These are phyloP conservation scores for Aricia agestis DNA, from an alignment of 1,140 invertebrate species.

Conservation along the genomic window DNA sequence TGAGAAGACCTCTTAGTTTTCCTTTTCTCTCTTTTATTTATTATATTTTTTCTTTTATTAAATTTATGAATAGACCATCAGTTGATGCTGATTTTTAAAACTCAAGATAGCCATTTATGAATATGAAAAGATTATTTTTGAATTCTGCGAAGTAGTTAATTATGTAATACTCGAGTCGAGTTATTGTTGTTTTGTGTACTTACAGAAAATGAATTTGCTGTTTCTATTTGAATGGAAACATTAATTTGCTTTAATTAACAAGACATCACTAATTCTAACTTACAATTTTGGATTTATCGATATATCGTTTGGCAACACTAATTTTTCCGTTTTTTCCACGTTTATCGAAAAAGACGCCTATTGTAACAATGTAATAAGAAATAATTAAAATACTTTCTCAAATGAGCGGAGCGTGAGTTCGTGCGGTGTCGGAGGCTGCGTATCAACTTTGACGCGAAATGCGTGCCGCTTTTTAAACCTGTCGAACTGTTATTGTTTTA, in stretches of 20 bases:
- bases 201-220: background rate
- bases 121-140: background rate
- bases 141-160: background rate
- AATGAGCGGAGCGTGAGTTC: conserved; percentile 63
- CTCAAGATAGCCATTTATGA: background rate
- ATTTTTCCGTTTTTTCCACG: background rate
- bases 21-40: conserved; percentile 64
- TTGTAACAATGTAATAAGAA: conserved; percentile 27
- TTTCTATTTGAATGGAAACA: background rate
- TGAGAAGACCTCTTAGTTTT: conserved; percentile 64
- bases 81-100: conserved; percentile 31
- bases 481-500: background rate
- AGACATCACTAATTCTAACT: background rate
- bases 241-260: background rate
- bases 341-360: conserved; percentile 1
- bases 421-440: conserved; percentile 29
- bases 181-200: background rate
- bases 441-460: conserved; percentile 16
- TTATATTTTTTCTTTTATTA: conserved; percentile 55
- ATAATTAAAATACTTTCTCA: conserved; percentile 61
- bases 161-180: background rate
- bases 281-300: background rate
- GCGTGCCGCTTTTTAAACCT: conserved; percentile 1
- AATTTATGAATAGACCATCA: conserved; percentile 59
- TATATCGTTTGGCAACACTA: background rate